Evolutionary conservation across 2,888 invertebrate genomes (phyloP), one percentile per base, ranked within the genome.

Genomic region (Heliconius hortense): DNA sequence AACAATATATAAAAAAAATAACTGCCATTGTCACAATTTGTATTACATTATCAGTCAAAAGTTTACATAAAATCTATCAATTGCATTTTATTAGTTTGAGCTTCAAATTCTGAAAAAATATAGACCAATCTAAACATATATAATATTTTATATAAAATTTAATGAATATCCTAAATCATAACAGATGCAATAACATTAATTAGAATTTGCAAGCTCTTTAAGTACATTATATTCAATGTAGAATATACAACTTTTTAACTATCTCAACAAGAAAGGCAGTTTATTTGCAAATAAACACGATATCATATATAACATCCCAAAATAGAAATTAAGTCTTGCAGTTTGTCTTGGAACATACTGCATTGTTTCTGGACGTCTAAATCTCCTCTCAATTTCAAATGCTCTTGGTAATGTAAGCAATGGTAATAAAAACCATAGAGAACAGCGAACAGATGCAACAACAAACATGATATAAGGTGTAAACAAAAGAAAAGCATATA

Each of bases 401-500:
- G 98, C 98, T 81, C 96, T 95, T 4, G 97, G 97, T 79, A 99
- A 93, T 5, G 98, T 98, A 26, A 98, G 92, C 79, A 98, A 94
- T 18, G 99, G 99, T 82, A 99, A 90, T 82, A 98, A 92, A 90
- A 98, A 98, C 97, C 98, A 98, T 78, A 96, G 88, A 8, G 98
- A 97, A 88, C 97, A 97, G 84, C 98, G 96, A 2, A 98, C 93
- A 10, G 97, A 96, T 76, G 97, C 96, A 31, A 98, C 97, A 75
- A 97, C 96, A 90, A 98, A 97, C 88, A 97, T 95, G 75, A 98
- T 97, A 84, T 98, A 99, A 2, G 99, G 99, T 68, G 97, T 96
- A 87, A 99, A 99, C 31, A 99, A 91, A 79, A 99, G 94, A 91
- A 98, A 96, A 74, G 98, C 97, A 91, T 98, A 99, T 35, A 99